Conservation (phyloP, 2,888 invertebrate species). For the Napeogenes inachia region DNA sequence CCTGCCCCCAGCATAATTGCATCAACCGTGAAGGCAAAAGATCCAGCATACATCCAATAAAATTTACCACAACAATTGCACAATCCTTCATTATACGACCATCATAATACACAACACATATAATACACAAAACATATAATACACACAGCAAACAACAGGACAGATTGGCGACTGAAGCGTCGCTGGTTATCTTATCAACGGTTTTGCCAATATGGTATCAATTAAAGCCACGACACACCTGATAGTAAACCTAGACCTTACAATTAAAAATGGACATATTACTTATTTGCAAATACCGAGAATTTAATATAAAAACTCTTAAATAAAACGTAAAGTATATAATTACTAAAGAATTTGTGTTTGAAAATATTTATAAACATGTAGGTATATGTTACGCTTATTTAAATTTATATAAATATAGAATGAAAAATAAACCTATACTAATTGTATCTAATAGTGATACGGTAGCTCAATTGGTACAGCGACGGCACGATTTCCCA, state of each 20-base stretch:
- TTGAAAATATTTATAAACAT: too few species aligned
- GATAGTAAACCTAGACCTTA: conserved; percentile 38
- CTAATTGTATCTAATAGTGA: too few species aligned
- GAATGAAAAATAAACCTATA: too few species aligned
- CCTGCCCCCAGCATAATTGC: conserved; percentile 49
- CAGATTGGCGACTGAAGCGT: conserved; percentile 42
- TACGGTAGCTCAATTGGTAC: too few species aligned
- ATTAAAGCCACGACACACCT: conserved; percentile 39
- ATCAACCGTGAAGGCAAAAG: conserved; percentile 41
- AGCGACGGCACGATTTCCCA: too few species aligned
- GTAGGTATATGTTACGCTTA: too few species aligned
- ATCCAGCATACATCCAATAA: conserved; percentile 41
- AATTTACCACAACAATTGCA: conserved; percentile 41
- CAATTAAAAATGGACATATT: not conserved
- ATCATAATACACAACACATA: conserved; percentile 24
- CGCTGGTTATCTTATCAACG: conserved; percentile 61
- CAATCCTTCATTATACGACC: conserved; percentile 47
- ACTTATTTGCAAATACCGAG: too few species aligned
- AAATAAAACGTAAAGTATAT: too few species aligned
- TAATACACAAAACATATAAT: conserved; percentile 13
- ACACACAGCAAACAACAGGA: conserved; percentile 44
- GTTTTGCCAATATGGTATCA: conserved; percentile 53
- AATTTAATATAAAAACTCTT: too few species aligned
- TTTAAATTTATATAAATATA: too few species aligned
- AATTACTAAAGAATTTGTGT: too few species aligned